phyloP scores from a whole-genome alignment of 2,113 vertebrate genomes.

The Lepisosteus oculatus region DNA sequence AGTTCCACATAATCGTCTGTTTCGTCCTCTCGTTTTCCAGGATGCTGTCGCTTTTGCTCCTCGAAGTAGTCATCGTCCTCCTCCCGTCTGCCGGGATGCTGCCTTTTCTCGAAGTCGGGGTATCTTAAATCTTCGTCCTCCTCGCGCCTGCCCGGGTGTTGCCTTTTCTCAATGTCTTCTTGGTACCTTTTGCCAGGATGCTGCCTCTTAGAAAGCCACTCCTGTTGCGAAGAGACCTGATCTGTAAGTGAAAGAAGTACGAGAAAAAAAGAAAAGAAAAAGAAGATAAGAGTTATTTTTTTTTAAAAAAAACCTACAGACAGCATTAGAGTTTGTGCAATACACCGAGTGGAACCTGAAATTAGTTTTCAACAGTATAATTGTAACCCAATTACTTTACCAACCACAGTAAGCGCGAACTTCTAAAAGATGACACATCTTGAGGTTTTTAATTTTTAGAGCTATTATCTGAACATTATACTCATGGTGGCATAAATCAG shows the following conservation, averaged over 20 bases:
- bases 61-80: slow-evolving; percentile 44
- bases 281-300: neutral
- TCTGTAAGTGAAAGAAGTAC: slow-evolving; percentile 51
- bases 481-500: no score
- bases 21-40: slow-evolving; percentile 71
- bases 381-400: no score
- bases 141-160: slow-evolving; percentile 78
- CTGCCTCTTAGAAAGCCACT: slow-evolving; percentile 73
- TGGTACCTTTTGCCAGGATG: slow-evolving; percentile 67
- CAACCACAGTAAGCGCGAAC: no score
- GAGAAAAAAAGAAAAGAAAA: neutral
- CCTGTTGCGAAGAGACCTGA: slow-evolving; percentile 43
- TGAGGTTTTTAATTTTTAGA: no score
- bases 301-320: no score
- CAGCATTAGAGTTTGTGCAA: no score
- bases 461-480: no score
- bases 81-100: slow-evolving; percentile 51
- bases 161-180: slow-evolving; percentile 70
- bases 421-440: no score
- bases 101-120: slow-evolving; percentile 48
- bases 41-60: slow-evolving; percentile 63
- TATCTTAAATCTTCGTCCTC: slow-evolving; percentile 33
- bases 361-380: no score
- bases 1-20: slow-evolving; percentile 45
- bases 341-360: no score